These are phyloP conservation scores for Antheraea mylitta DNA, from an alignment of 1,140 invertebrate genomes.

Conservation along the genomic window DNA sequence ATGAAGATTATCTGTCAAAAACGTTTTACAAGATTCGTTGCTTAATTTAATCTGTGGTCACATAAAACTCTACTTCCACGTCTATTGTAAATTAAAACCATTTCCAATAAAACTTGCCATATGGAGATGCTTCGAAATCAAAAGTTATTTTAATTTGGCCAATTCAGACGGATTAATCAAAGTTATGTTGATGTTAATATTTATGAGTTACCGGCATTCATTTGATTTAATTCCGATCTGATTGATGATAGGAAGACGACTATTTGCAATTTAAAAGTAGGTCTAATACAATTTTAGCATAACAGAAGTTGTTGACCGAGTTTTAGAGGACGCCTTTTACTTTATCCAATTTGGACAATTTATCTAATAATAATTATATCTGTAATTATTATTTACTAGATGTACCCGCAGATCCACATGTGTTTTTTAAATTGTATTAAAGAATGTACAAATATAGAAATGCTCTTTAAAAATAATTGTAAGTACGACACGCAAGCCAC, in stretches of 20 bases:
- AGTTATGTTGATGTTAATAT: not conserved
- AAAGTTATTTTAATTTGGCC: not conserved
- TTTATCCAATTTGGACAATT: not conserved
- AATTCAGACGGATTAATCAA: not conserved
- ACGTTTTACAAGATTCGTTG: not conserved
- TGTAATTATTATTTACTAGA: not conserved
- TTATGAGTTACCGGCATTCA: not conserved
- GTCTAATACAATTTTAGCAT: conserved; percentile 4
- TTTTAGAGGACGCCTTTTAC: conserved; percentile 3
- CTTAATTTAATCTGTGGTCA: not conserved
- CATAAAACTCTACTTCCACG: not conserved
- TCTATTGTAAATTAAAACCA: not conserved
- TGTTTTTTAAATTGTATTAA: too few relatives aligned
- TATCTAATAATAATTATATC: too few relatives aligned
- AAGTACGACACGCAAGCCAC: too few relatives aligned
- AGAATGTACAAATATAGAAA: too few relatives aligned
- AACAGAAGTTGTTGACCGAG: conserved; percentile 8
- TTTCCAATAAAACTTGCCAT: not conserved
- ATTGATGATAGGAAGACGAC: not conserved
- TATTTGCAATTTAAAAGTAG: conserved; percentile 10
- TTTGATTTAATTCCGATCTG: not conserved
- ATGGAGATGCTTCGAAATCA: not conserved
- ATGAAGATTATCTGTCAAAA: not conserved
- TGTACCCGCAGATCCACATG: too few relatives aligned
- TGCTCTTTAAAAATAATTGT: too few relatives aligned